phyloP scores from a whole-genome alignment of 2,797 vertebrate genomes.

The Salmo trutta region DNA sequence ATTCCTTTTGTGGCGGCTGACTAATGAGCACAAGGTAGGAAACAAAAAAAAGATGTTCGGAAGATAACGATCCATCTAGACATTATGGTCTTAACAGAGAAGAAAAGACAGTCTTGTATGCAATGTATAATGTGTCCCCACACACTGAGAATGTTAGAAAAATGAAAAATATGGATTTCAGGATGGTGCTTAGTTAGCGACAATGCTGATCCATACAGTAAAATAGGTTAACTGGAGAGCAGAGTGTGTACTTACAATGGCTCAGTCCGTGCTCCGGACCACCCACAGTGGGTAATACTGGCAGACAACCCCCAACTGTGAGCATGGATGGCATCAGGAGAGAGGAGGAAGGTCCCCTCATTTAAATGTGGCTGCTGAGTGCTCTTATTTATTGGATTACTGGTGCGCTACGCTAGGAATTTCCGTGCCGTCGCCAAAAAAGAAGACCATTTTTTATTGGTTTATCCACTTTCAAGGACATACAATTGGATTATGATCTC shows the following conservation, averaged over 20 bases:
- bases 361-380: conserved; percentile 58
- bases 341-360: conserved; percentile 33
- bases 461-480: conserved; percentile 64
- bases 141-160: background rate
- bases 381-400: conserved; percentile 70
- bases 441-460: conserved; percentile 37
- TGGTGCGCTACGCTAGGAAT: conserved; percentile 44
- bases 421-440: conserved; percentile 44
- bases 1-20: conserved; percentile 67
- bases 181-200: background rate
- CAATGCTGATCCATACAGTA: background rate
- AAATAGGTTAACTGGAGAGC: background rate
- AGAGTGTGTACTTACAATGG: background rate
- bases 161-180: background rate
- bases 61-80: conserved; percentile 28
- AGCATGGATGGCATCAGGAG: conserved; percentile 41
- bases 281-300: conserved; percentile 61
- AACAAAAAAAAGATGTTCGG: conserved; percentile 29
- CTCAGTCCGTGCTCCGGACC: conserved; percentile 46
- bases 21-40: conserved; percentile 47
- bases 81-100: background rate
- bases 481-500: conserved; percentile 66
- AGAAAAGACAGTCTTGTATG: background rate
- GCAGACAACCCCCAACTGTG: conserved; percentile 54
- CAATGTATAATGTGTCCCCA: background rate